Percentiles rank a stretch among this genome's conserved stretches.
These are phyloP conservation scores for Podotricha telesiphe DNA, from an alignment of 2,888 invertebrate species.

Conservation along the genomic window DNA sequence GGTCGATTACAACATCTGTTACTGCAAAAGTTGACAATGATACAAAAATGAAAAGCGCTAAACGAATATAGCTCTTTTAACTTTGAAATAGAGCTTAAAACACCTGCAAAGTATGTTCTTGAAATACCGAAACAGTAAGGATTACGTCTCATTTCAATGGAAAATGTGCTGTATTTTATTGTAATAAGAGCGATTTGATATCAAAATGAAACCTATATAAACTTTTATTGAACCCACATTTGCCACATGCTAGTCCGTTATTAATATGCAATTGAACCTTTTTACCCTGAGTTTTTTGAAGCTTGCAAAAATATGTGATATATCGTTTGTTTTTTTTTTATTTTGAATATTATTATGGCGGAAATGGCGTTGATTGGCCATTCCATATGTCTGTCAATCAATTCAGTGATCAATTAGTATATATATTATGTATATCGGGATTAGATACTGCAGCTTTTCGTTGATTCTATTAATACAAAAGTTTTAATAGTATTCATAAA, in stretches of 20 bases:
- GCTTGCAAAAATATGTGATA: slow-evolving; percentile 37
- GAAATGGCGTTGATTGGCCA: background rate
- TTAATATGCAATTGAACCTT: slow-evolving; percentile 51
- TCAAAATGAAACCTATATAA: slow-evolving; percentile 41
- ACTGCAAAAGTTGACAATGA: slow-evolving; percentile 51
- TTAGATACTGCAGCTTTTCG: too few species aligned
- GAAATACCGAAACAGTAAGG: slow-evolving; percentile 51
- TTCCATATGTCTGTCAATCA: background rate
- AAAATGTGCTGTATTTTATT: slow-evolving; percentile 29
- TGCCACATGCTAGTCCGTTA: slow-evolving; percentile 49
- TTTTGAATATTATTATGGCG: slow-evolving; percentile 4
- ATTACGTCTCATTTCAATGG: slow-evolving; percentile 30
- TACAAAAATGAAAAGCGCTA: background rate
- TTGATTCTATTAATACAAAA: too few species aligned
- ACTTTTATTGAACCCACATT: slow-evolving; percentile 42
- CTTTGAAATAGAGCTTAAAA: slow-evolving; percentile 36
- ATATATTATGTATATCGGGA: too few species aligned
- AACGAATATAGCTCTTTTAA: slow-evolving; percentile 29
- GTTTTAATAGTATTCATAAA: too few species aligned
- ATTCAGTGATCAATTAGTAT: too few species aligned
- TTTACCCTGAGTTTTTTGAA: slow-evolving; percentile 38
- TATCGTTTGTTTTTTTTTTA: slow-evolving; percentile 29
- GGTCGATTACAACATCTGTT: slow-evolving; percentile 77
- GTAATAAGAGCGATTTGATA: slow-evolving; percentile 21
- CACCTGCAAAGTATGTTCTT: slow-evolving; percentile 39